These are phyloP conservation scores for Muntiacus muntjak DNA, from an alignment of 2,113 vertebrate species.

Conservation along the genomic window DNA sequence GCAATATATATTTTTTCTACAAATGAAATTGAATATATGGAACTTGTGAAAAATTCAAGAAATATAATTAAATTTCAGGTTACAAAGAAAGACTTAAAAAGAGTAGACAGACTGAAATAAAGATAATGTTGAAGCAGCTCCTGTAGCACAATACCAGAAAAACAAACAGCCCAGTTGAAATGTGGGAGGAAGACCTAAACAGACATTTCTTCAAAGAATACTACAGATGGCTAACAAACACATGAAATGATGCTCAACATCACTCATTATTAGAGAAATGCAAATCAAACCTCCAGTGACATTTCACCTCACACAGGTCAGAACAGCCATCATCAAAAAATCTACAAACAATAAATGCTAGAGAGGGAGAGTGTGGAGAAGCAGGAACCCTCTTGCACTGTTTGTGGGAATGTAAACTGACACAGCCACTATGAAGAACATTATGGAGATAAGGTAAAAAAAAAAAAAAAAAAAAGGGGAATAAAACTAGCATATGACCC, in stretches of 20 bases:
- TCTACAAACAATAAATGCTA: background rate
- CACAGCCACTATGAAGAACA: background rate
- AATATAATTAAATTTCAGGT: background rate
- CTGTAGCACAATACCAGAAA: background rate
- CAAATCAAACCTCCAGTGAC: background rate
- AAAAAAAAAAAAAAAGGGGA: background rate
- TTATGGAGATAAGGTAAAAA: background rate
- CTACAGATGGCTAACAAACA: background rate
- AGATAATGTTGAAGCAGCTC: background rate
- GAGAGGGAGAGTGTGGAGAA: background rate
- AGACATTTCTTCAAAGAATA: background rate
- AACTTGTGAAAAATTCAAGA: background rate
- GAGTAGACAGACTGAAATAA: background rate
- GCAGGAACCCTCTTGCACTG: background rate
- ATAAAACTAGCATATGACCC: background rate
- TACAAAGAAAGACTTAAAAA: background rate
- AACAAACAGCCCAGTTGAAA: background rate
- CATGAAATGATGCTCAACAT: background rate
- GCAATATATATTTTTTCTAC: background rate
- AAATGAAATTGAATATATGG: background rate
- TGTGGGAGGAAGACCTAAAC: background rate
- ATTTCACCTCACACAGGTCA: background rate
- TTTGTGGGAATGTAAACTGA: background rate
- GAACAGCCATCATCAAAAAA: background rate
- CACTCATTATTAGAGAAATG: fast-evolving